Evolutionary conservation across 2,888 invertebrate genomes (phyloP), one percentile per base, ranked within the genome.

Genomic region (Lepetodrilus schrolli): DNA sequence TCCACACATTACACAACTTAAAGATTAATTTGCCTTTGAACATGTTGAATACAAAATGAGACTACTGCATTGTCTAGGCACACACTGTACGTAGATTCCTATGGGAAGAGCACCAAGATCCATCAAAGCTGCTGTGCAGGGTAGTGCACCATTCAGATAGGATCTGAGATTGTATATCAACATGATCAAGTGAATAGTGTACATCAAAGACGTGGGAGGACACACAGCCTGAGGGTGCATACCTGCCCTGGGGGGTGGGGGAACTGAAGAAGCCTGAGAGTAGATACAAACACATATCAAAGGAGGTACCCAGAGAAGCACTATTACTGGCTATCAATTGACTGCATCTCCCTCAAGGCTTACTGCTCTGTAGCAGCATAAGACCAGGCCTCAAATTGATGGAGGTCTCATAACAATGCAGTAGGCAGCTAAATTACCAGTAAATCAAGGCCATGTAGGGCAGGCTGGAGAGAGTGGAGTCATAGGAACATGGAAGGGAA

Each of bases 301-400:
- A 58, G 58, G 58, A 58, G 26, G 58, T 26, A 30, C 26, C 7
- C 17, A 17, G 17, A 7, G 26, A 34, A 58, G 58, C n/a, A 30
- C 26, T 30, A 30, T 10, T 34, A n/a, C 58, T 30, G n/a, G n/a
- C 30, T 58, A 58, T 58, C 58, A 58, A 58, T 58, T 58, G 58
- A 23, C 58, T 34, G 34, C 34, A 58, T 58, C 58, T 58, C 58
- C 58, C 58, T 58, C 26, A 23, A 58, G 58, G 58, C 58, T 30
- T 58, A 17, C 58, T 58, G 58, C 58, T 58, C 13, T 58, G 10
- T 17, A 34, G 30, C 30, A 58, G 34, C 58, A 26, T n/a, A n/a
- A n/a, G n/a, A n/a, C 17, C 26, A 58, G 58, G 58, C 58, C 26
- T 58, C 10, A 58, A 58, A 58, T 58, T 58, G 58, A 58, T 58